phyloP scores from a whole-genome alignment of 1,140 invertebrate genomes.

The Anoplolepis gracilipes region DNA sequence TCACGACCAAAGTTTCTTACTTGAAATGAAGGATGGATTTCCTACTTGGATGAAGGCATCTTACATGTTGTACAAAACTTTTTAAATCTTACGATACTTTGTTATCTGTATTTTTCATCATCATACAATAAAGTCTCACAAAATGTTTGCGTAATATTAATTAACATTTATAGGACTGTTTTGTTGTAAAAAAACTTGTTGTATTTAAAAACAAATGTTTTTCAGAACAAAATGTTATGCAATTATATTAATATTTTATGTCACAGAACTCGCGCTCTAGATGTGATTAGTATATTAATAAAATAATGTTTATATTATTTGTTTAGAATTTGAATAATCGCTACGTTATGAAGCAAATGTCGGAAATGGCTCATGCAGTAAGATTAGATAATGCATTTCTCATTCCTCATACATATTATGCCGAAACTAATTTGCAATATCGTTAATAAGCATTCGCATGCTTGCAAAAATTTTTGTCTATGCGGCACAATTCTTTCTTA shows the following conservation, averaged over 20 bases:
- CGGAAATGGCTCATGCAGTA: slow-evolving; percentile 69
- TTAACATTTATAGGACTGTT: neutral
- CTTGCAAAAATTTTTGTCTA: slow-evolving; percentile 46
- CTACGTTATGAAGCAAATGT: slow-evolving; percentile 60
- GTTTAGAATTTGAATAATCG: slow-evolving; percentile 36
- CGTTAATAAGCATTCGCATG: slow-evolving; percentile 53
- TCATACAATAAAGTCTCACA: neutral
- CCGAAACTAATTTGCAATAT: slow-evolving; percentile 30
- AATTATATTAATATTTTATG: neutral
- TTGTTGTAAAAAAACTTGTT: neutral
- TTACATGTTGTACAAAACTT: neutral
- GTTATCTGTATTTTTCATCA: neutral
- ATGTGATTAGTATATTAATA: slow-evolving; percentile 66
- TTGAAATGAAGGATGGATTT: too few relatives aligned
- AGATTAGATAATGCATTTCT: slow-evolving; percentile 54
- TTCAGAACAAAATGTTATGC: neutral
- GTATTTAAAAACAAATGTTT: neutral
- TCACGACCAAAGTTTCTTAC: too few relatives aligned
- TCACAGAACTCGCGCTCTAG: slow-evolving; percentile 61
- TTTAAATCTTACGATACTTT: neutral
- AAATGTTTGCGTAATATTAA: neutral
- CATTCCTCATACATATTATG: slow-evolving; percentile 37
- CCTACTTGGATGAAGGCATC: neutral
- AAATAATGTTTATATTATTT: slow-evolving; percentile 54
- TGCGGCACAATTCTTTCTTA: neutral